Base-by-base conservation (phyloP, 1,140 invertebrate genomes). In the Drosophila virilis region DNA sequence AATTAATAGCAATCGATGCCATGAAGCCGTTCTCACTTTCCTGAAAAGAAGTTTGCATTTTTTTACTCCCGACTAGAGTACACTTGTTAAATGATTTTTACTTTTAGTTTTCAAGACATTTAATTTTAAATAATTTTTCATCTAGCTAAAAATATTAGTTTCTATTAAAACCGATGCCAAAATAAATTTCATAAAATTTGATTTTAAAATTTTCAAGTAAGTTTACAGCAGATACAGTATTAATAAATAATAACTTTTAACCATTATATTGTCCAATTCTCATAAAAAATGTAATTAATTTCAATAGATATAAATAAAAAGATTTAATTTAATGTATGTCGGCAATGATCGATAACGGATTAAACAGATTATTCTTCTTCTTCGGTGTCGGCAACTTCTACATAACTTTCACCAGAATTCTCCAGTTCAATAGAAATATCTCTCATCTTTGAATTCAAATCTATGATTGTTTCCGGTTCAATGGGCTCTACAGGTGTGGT, bases 391-490 rank as follows among this genome's bases (percentile, higher is more conserved):
- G 61, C 60, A 28, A 78, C 78, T 37, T 83, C 74, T 2, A 66
- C 57, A 32, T 67, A 82, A 50, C 60, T 73, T 45, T 86, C 80
- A 12, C 67, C 79, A 48, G 69, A 69, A 38, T 74, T 77, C 7
- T 61, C 51, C 57, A 46, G 17, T 22, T 74, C 67, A 17, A 45
- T 67, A 52, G 79, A 67, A 28, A 61, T 43, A 22, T 85, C 77
- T 10, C 74, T 74, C 54, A 67, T 54, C 22, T 75, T 76, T 32
- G 83, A 77, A 48, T 48, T 80, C 5, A 91, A 45, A 40, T 91
- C 84, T 68, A 90, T 88, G 52, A 69, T 59, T 10, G 90, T 82
- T 61, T 91, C 91, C 61, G 86, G 78, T 22, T 62, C 35, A 13
- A 28, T 37, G 40, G 92, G 88, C 4, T 84, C 85, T 13, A 80